These are phyloP conservation scores for Drosophila meridionalis DNA, from an alignment of 2,888 invertebrate species.

Conservation along the genomic window DNA sequence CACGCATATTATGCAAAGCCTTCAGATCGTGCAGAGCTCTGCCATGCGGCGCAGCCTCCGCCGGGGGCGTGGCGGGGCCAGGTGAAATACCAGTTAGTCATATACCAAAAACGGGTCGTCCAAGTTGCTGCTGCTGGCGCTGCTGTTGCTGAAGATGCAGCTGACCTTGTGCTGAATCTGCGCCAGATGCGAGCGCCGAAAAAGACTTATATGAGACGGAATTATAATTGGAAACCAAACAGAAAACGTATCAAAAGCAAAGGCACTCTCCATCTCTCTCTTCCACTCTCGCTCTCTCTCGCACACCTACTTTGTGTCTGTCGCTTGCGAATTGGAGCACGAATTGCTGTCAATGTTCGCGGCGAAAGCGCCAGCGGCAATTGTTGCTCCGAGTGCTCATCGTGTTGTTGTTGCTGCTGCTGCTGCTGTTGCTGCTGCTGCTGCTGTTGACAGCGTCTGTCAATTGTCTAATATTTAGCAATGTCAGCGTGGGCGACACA, in stretches of 20 bases:
- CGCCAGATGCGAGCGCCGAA: slow-evolving; percentile 31
- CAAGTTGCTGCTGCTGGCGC: slow-evolving; percentile 6
- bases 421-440: slow-evolving; percentile 4
- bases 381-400: slow-evolving; percentile 6
- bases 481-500: slow-evolving; percentile 49
- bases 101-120: slow-evolving; percentile 55
- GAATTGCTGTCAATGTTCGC: slow-evolving; percentile 59
- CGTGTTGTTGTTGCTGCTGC: slow-evolving; percentile 2
- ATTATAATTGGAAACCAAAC: slow-evolving; percentile 27
- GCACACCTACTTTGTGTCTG: slow-evolving; percentile 9
- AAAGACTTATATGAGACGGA: slow-evolving; percentile 30
- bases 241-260: slow-evolving; percentile 32
- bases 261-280: slow-evolving; percentile 1
- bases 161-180: slow-evolving; percentile 78
- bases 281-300: background rate
- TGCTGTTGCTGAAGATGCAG: slow-evolving; percentile 70
- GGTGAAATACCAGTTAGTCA: slow-evolving; percentile 74
- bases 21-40: slow-evolving; percentile 3
- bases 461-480: slow-evolving; percentile 49
- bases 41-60: background rate
- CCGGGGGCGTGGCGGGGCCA: slow-evolving; percentile 12
- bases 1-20: slow-evolving; percentile 51
- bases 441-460: slow-evolving; percentile 44
- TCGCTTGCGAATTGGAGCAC: slow-evolving; percentile 51
- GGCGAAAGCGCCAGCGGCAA: slow-evolving; percentile 63